phyloP scores from a whole-genome alignment of 2,113 vertebrate species.

The Todiramphus chloris region DNA sequence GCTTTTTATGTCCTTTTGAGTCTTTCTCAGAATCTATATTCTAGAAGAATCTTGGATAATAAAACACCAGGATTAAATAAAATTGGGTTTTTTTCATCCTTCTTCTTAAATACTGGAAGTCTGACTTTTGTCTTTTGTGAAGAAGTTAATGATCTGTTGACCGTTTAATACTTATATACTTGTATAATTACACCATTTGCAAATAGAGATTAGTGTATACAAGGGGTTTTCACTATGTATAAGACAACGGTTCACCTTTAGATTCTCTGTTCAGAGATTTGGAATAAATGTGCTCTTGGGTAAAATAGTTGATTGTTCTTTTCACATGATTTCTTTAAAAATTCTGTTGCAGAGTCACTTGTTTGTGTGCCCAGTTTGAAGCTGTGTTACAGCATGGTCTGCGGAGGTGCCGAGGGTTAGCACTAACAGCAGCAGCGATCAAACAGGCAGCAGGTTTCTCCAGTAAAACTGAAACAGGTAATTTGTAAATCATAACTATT shows the following conservation, averaged over 20 bases:
- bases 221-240: not conserved
- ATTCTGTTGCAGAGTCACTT: constrained; percentile 88
- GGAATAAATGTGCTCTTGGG: not conserved
- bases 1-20: not conserved
- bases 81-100: not conserved
- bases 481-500: not conserved
- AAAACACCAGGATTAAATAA: not conserved
- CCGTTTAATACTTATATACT: not conserved
- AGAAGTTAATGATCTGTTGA: not conserved
- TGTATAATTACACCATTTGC: not conserved
- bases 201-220: not conserved
- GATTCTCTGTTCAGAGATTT: not conserved
- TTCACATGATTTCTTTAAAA: not conserved
- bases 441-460: constrained; percentile 95
- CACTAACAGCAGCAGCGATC: constrained; percentile 92
- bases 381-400: constrained; percentile 94
- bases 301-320: not conserved
- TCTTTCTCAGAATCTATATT: not conserved
- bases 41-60: not conserved
- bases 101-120: not conserved
- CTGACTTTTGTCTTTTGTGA: not conserved
- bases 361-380: constrained; percentile 97
- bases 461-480: constrained; percentile 93
- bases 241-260: not conserved
- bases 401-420: constrained; percentile 90